phyloP scores from a whole-genome alignment of 2,888 invertebrate genomes.

The Ametastegia equiseti region DNA sequence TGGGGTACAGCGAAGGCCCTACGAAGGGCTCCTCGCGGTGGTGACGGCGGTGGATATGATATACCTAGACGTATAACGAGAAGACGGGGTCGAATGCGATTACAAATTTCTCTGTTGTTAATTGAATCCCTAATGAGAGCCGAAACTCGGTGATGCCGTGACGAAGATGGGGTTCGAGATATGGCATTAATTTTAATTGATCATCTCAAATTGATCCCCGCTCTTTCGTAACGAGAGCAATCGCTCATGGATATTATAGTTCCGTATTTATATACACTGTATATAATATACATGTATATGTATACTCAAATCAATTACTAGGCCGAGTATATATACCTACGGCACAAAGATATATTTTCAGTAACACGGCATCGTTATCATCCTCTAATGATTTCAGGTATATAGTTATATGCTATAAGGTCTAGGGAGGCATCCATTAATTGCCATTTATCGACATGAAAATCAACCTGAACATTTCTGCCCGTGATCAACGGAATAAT shows the following conservation, averaged over 20 bases:
- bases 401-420: neutral
- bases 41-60: constrained; percentile 91
- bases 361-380: too few species aligned
- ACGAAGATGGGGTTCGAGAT: neutral
- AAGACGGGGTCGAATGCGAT: neutral
- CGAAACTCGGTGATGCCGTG: neutral
- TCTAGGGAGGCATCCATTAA: neutral
- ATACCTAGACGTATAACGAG: constrained; percentile 80
- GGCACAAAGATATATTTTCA: too few species aligned
- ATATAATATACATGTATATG: too few species aligned
- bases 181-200: constrained; percentile 6
- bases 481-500: too few species aligned
- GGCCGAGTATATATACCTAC: too few species aligned
- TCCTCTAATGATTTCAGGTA: neutral
- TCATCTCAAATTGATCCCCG: neutral
- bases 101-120: neutral
- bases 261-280: neutral
- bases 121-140: constrained; percentile 7
- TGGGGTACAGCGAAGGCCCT: constrained; percentile 82
- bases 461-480: too few species aligned
- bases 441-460: neutral
- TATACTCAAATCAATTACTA: too few species aligned
- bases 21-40: constrained; percentile 76
- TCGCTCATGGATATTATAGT: too few species aligned
- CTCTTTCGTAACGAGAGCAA: too few species aligned